Base-by-base conservation (phyloP, 2,113 vertebrate species). In the Microtus ochrogaster region DNA sequence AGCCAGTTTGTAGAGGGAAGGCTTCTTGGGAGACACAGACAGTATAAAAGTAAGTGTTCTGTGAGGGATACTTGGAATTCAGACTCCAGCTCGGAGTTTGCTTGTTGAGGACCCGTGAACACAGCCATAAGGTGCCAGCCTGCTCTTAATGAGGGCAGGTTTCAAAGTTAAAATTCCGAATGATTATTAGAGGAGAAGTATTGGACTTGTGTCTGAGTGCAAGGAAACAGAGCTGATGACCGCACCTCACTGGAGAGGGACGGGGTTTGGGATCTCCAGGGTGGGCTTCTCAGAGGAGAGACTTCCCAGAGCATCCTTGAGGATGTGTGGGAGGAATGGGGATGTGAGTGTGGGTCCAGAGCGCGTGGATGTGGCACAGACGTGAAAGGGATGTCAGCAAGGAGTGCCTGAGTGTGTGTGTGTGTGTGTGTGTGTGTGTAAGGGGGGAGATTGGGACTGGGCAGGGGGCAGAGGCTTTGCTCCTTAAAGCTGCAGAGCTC, bases 301-400 rank as follows among this genome's bases (percentile, higher is more conserved):
- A 4, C 30, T 65, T 4, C 36, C 28, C 19, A 28, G 2, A 77
- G 88, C 36, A 52, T 47, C 1, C 14, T 24, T 24, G 16, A 58
- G 68, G 21, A 16, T n/a, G 17, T 10, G 2, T 10, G 2, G 1
- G 36, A 81, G 28, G 55, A 33, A 13, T 22, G 21, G 47, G 47
- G 11, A 49, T 49, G 47, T n/a, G 44, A 11, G 4, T 11, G 6
- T 10, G 58, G 66, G 30, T 16, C 19, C 28, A 61, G 63, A 36
- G 39, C 0, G 0, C 10, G 30, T 8, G 13, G 12, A 14, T 24
- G 5, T 66, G 85, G 73, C 2, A 4, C 9, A 63, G 58, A 58
- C 52, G 1, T 21, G 13, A n/a, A 49, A 22, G 21, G 33, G 26
- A 30, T 36, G 83, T 41, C 92, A 44, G 26, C 41, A 33, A 85